Base-by-base conservation (phyloP, 2,888 invertebrate species). In the Eupithecia centaureata region DNA sequence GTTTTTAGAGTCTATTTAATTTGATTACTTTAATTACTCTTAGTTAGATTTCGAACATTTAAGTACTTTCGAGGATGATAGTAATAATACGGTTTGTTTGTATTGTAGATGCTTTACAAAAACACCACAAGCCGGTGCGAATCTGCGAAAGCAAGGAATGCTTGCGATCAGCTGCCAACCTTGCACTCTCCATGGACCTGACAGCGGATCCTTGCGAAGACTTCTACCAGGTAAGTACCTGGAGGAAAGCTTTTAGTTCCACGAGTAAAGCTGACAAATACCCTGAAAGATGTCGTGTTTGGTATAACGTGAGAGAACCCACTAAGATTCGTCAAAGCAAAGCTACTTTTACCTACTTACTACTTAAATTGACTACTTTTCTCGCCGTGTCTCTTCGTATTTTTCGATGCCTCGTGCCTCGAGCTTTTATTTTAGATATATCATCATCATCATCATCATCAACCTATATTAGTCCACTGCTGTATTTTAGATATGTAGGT, bases 131-230 rank as follows among this genome's bases (percentile, higher is more conserved):
- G 59, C 84, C 87, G 1, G 54, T 79, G 1, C 73, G 78, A 35
- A 77, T 95, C 35, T 97, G 96, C 78, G 94, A 94, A 63, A 95
- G 94, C 30, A 94, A 94, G 66, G 95, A 96, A 82, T 97, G 97
- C 77, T 88, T 97, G 42, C 94, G 96, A 32, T 94, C 95, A 72
- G 96, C 97, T 10, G 95, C 96, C 25, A 96, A 95, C 86, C 92
- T 97, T 38, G 94, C 96, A 22, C 94, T 95, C 56, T 95, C 97
- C 13, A 96, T 97, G 95, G 96, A 97, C 83, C 86, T 86, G 62
- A 93, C 93, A 32, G 95, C 94, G 61, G 94, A 97, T 85, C 97
- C 97, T 60, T 97, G 97, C 80, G 95, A 96, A 54, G 95, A 97
- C 88, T 97, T 97, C 89, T 97, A 97, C 86, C 91, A 95, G 94